A percentile compares a stretch with the other conserved stretches of the same genome.
Conservation (phyloP, 1,140 invertebrate genomes). For the Halyomorpha halys region DNA sequence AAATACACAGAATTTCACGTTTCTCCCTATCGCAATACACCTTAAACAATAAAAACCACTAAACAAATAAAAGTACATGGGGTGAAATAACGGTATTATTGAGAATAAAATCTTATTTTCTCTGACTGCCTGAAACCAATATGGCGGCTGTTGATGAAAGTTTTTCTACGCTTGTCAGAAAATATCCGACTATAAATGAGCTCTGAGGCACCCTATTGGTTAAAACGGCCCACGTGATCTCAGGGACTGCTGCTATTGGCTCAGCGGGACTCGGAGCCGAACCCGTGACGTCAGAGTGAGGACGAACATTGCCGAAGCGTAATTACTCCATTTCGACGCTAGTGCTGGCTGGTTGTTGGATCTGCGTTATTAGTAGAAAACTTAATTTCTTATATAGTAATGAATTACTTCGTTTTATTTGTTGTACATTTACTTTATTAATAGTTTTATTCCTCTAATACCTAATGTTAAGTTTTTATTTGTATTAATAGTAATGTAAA, state of each 20-base stretch:
- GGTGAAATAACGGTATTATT: constrained; percentile 48
- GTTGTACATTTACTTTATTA: too few relatives aligned
- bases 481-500: too few relatives aligned
- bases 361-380: too few relatives aligned
- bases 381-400: too few relatives aligned
- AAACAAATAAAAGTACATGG: constrained; percentile 36
- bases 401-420: too few relatives aligned
- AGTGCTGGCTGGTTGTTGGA: constrained; percentile 12
- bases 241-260: constrained; percentile 30
- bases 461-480: too few relatives aligned
- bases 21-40: constrained; percentile 32
- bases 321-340: constrained; percentile 31
- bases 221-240: constrained; percentile 43
- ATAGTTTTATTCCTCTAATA: too few relatives aligned
- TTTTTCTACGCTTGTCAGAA: constrained; percentile 86
- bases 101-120: constrained; percentile 54
- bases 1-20: constrained; percentile 32
- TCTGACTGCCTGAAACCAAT: constrained; percentile 54
- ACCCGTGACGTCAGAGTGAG: constrained; percentile 31
- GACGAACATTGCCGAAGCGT: constrained; percentile 32
- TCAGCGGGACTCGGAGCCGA: constrained; percentile 26
- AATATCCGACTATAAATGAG: constrained; percentile 60
- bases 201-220: constrained; percentile 42
- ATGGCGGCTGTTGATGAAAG: constrained; percentile 87
- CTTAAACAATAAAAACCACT: constrained; percentile 35